A percentile compares a stretch with the other conserved stretches of the same genome.
These are phyloP conservation scores for Pangasius mekongensis DNA, from an alignment of 2,797 vertebrate genomes.

Conservation along the genomic window DNA sequence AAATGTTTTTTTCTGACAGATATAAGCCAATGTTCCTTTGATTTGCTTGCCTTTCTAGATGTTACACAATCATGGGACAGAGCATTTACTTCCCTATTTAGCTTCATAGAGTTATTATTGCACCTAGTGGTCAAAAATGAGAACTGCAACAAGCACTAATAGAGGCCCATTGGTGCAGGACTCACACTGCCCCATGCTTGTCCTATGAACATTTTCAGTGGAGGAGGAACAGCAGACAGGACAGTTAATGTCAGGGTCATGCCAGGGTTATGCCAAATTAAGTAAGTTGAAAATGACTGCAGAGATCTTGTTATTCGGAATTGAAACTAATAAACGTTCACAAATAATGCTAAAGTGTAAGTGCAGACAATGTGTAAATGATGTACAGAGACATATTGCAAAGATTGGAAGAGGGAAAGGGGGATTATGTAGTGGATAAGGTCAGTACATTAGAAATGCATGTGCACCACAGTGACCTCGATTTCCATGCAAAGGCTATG, in stretches of 20 bases:
- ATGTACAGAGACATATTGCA: neutral
- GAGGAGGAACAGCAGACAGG: neutral
- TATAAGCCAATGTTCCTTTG: neutral
- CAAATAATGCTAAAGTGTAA: neutral
- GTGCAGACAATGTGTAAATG: neutral
- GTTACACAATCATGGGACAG: neutral
- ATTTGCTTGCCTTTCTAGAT: neutral
- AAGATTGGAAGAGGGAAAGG: neutral
- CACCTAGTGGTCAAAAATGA: neutral
- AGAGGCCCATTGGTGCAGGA: neutral
- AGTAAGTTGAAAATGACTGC: neutral
- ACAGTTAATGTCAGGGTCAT: neutral
- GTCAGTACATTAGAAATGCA: neutral
- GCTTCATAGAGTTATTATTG: neutral
- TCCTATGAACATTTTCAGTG: neutral
- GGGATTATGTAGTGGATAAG: neutral
- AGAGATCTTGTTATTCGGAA: neutral
- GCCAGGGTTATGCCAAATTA: too few relatives aligned
- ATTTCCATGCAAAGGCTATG: neutral
- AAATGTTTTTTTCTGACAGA: too few relatives aligned
- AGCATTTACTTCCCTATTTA: neutral
- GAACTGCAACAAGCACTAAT: neutral
- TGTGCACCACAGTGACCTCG: neutral
- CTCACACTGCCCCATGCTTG: too few relatives aligned
- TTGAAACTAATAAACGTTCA: neutral